Evolutionary conservation across 2,113 vertebrate genomes (phyloP), one percentile per base, ranked within the genome.

Genomic region (Hippopotamus amphibius): DNA sequence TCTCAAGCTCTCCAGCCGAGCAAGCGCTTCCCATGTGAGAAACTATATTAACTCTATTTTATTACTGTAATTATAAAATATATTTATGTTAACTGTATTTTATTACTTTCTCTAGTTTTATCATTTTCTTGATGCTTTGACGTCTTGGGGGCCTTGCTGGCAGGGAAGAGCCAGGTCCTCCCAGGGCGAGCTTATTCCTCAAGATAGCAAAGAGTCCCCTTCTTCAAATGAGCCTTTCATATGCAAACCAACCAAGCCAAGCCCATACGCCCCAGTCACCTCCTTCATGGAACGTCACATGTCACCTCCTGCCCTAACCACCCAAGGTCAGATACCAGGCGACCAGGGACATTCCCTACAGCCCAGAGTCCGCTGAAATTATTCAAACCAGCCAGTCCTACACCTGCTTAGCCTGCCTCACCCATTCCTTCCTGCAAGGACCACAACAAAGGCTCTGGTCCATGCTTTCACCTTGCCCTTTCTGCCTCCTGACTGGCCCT

Each of bases 241-340:
- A 7, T 0, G 21, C 83, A 68, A 21, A 46, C 19, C 24, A n/a
- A 9, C 22, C 2, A 2, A 2, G 30, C 21, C 37, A 66, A n/a
- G 55, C 33, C 30, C 28, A 12, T 5, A 1, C 6, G 3, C 50
- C 6, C 24, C 28, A 4, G 10, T 19, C 14, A 5, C 21, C 50
- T 80, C 28, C 37, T 1, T 1, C 3, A 0, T 7, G n/a, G 66
- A 1, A 41, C 50, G 13, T 65, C 69, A 0, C 11, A 3, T 0
- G 14, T 50, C 71, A 57, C 33, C 63, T 4, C 17, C 46, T n/a
- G 46, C 26, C 55, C 68, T 63, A 6, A 11, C 26, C 80, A 53
- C 37, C 61, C 13, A 11, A 11, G 57, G 46, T 21, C 89, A 74
- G 55, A 43, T 9, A 5, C 68, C 92, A 3, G 59, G 68, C 21